phyloP scores from a whole-genome alignment of 2,888 invertebrate genomes.

The Apamea crenata region DNA sequence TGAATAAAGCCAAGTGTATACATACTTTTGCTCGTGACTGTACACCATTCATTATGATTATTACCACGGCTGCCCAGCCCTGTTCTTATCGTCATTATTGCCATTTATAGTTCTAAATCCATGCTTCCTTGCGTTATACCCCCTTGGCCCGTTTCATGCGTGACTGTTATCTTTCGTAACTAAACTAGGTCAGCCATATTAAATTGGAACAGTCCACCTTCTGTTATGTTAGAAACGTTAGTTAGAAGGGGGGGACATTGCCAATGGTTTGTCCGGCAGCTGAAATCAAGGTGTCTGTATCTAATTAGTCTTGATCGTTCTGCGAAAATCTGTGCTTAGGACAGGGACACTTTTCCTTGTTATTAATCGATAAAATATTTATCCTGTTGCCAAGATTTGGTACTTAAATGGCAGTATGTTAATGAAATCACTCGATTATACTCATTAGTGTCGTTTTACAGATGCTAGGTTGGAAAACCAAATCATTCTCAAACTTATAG shows the following conservation, averaged over 20 bases:
- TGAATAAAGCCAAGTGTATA: no score
- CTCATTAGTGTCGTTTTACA: background rate
- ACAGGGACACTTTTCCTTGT: background rate
- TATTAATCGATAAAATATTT: constrained; percentile 11
- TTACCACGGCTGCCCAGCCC: background rate
- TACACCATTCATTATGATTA: background rate
- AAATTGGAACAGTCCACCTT: background rate
- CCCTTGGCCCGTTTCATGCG: background rate
- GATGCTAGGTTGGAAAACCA: background rate
- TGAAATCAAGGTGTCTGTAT: constrained; percentile 1
- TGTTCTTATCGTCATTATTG: background rate
- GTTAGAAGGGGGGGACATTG: background rate
- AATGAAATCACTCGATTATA: background rate
- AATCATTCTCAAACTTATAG: background rate
- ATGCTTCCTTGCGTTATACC: constrained; percentile 3
- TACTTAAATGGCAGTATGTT: background rate
- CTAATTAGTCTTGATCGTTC: background rate
- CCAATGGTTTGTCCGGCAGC: background rate
- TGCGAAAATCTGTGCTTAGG: constrained; percentile 5
- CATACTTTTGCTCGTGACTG: no score
- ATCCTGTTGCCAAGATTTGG: constrained; percentile 15
- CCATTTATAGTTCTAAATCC: background rate
- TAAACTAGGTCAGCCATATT: constrained; percentile 13
- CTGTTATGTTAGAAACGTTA: background rate
- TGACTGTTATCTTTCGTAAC: constrained; percentile 10